These are phyloP conservation scores for Ranitomeya imitator DNA, from an alignment of 2,113 vertebrate genomes.

Conservation along the genomic window DNA sequence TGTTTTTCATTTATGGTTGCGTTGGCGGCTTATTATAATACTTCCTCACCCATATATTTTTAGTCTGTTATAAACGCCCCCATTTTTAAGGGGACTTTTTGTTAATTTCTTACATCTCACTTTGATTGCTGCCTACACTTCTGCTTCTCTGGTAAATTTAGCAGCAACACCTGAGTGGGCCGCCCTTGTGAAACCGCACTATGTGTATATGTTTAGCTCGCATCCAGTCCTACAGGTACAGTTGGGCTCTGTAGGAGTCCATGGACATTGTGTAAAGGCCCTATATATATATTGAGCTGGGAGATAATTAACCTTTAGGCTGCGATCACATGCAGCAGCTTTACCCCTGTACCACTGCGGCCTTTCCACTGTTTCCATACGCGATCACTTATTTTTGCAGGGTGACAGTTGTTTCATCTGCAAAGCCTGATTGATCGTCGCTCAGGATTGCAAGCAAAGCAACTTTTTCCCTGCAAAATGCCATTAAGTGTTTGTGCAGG, in stretches of 20 bases:
- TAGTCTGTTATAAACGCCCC: conserved; percentile 6
- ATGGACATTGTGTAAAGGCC: neutral
- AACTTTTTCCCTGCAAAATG: no score
- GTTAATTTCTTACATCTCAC: neutral
- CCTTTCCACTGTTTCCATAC: no score
- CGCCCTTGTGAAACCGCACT: neutral
- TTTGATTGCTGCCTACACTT: conserved; percentile 15
- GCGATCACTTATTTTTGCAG: no score
- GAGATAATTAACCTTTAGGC: no score
- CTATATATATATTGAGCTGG: neutral
- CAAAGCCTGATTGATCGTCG: no score
- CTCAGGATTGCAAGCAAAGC: no score
- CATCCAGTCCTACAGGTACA: neutral
- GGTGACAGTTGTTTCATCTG: no score
- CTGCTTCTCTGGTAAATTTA: neutral
- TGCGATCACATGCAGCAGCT: no score
- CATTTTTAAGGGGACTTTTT: neutral
- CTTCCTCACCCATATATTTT: neutral
- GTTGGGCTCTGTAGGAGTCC: neutral
- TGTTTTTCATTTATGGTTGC: neutral
- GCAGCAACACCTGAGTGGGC: neutral
- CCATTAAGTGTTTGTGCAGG: no score
- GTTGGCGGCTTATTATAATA: neutral
- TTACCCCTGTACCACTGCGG: no score
- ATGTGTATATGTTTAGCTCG: neutral